Percentiles rank a stretch among this genome's conserved stretches.
These are phyloP conservation scores for Orcinus orca DNA, from an alignment of 2,113 vertebrate genomes.

Conservation along the genomic window DNA sequence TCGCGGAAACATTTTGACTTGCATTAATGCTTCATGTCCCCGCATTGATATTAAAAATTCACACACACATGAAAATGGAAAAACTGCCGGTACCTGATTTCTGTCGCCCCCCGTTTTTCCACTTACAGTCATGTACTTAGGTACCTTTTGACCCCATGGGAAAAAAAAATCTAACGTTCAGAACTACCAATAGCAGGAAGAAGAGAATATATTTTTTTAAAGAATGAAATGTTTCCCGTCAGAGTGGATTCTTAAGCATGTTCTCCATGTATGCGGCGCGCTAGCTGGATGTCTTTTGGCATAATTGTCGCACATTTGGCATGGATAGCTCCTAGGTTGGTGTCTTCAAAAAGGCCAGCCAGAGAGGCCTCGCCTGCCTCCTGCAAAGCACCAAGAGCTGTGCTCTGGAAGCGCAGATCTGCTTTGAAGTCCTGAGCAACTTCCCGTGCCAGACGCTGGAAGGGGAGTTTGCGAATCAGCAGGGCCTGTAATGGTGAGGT, in stretches of 20 bases:
- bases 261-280: not conserved
- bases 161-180: not conserved
- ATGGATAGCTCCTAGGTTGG: not conserved
- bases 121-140: not conserved
- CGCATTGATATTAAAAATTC: slow-evolving; percentile 84
- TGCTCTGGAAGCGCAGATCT: slow-evolving; percentile 88
- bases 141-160: not conserved
- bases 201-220: not conserved
- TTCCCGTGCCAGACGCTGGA: slow-evolving; percentile 86
- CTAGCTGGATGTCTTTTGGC: not conserved
- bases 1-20: slow-evolving; percentile 78
- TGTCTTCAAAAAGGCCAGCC: not conserved
- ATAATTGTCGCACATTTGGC: not conserved
- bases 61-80: slow-evolving; percentile 88
- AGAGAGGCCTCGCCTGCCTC: slow-evolving; percentile 22
- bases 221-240: not conserved
- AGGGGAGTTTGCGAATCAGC: slow-evolving; percentile 88
- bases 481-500: not conserved
- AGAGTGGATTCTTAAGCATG: not conserved
- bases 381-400: slow-evolving; percentile 89
- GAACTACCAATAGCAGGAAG: not conserved
- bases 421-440: slow-evolving; percentile 92
- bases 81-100: slow-evolving; percentile 85
- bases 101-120: slow-evolving; percentile 47
- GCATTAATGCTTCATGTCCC: slow-evolving; percentile 79